These are phyloP conservation scores for Desmodus rotundus DNA, from an alignment of 2,113 vertebrate genomes.

Conservation along the genomic window DNA sequence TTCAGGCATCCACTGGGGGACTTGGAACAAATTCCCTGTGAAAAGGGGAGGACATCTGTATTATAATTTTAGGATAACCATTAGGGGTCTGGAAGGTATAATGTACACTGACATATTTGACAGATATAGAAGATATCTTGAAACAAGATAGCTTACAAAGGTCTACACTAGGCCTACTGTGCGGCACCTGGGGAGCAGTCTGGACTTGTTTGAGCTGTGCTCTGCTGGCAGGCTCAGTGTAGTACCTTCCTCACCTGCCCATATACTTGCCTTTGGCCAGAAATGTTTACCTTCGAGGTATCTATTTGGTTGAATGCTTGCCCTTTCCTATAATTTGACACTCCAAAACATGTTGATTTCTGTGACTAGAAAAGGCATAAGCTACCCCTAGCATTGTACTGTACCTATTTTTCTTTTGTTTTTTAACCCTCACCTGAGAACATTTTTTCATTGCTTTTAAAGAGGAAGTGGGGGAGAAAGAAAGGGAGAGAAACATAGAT, in stretches of 20 bases:
- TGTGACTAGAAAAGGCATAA: neutral
- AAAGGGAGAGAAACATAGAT: no score
- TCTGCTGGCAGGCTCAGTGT: neutral
- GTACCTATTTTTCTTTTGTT: no score
- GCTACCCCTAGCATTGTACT: neutral
- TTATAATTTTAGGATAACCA: neutral
- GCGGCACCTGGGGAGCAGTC: neutral
- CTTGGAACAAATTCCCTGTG: neutral
- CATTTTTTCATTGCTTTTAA: no score
- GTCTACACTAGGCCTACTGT: neutral
- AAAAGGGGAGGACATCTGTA: neutral
- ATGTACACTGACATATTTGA: neutral
- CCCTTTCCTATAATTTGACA: neutral
- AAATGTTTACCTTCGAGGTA: neutral
- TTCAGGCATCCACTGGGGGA: neutral
- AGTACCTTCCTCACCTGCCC: neutral
- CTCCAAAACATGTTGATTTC: neutral
- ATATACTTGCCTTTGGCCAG: neutral
- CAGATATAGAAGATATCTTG: neutral
- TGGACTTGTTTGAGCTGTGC: neutral
- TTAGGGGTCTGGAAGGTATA: neutral
- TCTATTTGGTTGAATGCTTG: neutral
- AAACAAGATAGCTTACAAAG: neutral
- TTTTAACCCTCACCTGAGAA: no score
- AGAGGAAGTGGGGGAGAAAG: no score